Conservation (phyloP, 2,113 vertebrate species). For the Taurulus bubalis region DNA sequence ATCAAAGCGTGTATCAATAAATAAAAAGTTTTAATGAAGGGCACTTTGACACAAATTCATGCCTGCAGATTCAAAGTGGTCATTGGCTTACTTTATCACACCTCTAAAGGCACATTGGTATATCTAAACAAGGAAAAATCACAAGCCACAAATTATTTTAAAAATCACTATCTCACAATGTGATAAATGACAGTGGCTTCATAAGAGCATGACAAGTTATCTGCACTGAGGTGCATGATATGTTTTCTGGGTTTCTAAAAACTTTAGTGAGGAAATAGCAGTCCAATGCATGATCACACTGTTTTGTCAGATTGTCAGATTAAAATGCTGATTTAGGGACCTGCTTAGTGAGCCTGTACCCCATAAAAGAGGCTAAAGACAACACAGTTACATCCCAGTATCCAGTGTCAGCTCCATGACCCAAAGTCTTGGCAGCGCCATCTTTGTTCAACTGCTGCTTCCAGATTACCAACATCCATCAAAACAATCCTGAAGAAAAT, state of each 20-base stretch:
- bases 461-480: conserved; percentile 39
- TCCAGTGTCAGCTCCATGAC: conserved; percentile 1
- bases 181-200: background rate
- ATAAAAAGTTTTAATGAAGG: conserved; percentile 7
- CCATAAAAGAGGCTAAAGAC: background rate
- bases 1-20: background rate
- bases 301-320: background rate
- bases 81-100: background rate
- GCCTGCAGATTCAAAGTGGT: background rate
- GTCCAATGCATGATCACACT: background rate
- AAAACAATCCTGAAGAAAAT: conserved; percentile 12
- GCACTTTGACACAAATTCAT: background rate
- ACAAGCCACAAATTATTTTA: background rate
- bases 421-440: conserved; percentile 8
- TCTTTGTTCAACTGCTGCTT: conserved; percentile 17
- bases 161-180: background rate
- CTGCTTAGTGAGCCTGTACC: background rate
- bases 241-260: background rate
- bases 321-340: background rate
- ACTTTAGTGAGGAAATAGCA: background rate
- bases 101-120: too few species aligned
- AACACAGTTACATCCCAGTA: background rate
- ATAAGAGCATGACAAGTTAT: background rate
- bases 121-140: background rate
- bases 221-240: background rate